Percentiles rank a stretch among this genome's conserved stretches.
Evolutionary conservation across 53 echinoderm and acorn worm species (phyloP).

Genomic region (Antedon mediterranea): DNA sequence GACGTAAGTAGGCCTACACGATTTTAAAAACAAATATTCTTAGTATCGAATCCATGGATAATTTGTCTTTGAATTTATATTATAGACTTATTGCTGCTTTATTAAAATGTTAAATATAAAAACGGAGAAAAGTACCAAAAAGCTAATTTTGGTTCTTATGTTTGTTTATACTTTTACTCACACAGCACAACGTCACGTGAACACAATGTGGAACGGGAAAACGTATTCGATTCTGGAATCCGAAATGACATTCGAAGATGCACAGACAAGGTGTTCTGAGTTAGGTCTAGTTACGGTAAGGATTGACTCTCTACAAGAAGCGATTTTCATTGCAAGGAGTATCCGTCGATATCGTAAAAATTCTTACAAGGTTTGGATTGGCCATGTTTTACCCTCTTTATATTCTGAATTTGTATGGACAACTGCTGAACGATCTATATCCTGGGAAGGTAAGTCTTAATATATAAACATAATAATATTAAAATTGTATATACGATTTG

Average conservation of each 20-base stretch:
- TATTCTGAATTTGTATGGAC: not conserved
- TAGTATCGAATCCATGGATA: too few species aligned
- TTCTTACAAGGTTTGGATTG: not conserved
- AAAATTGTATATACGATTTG: too few species aligned
- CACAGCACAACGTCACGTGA: not conserved
- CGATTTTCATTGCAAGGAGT: not conserved
- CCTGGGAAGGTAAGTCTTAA: not conserved
- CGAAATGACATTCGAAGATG: not conserved
- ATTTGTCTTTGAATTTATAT: too few species aligned
- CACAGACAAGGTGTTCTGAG: not conserved
- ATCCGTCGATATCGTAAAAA: not conserved
- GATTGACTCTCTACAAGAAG: not conserved
- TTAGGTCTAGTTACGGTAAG: not conserved
- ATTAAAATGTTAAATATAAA: too few species aligned
- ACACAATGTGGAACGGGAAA: not conserved
- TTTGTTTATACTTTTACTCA: not conserved
- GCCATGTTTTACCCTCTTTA: not conserved
- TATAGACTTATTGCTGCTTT: too few species aligned
- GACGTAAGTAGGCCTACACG: too few species aligned
- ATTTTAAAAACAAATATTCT: too few species aligned
- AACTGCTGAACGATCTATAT: not conserved
- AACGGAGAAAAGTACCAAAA: too few species aligned
- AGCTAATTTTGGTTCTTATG: too few species aligned
- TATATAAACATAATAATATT: too few species aligned
- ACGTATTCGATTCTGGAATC: not conserved